Evolutionary conservation across 1,140 invertebrate genomes (phyloP).

Genomic region (Apocrypta bakeri): DNA sequence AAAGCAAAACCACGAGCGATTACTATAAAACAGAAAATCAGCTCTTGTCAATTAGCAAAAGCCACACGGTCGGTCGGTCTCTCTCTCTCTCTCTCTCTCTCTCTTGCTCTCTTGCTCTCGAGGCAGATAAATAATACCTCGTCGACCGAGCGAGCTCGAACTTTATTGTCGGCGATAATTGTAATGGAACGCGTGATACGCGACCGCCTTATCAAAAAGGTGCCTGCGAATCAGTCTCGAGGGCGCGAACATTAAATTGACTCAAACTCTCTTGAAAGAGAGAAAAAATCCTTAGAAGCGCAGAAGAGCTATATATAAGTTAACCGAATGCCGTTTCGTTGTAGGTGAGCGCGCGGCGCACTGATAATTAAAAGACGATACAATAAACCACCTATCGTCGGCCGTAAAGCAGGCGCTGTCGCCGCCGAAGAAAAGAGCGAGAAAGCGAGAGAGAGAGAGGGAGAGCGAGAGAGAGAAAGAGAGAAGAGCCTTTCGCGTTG

Average conservation of each 20-base stretch:
- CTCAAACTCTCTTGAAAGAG: slow-evolving; percentile 7
- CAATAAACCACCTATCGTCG: slow-evolving; percentile 74
- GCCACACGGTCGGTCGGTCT: background rate
- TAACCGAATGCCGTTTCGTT: slow-evolving; percentile 71
- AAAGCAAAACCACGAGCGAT: slow-evolving; percentile 12
- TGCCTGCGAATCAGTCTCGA: slow-evolving; percentile 51
- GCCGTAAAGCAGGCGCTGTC: slow-evolving; percentile 69
- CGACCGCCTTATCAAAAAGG: slow-evolving; percentile 32
- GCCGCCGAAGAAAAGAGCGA: slow-evolving; percentile 9
- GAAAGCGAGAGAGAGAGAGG: background rate
- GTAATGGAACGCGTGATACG: slow-evolving; percentile 48
- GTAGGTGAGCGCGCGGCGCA: slow-evolving; percentile 67
- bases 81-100: background rate
- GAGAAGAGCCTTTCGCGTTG: background rate
- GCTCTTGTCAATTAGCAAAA: slow-evolving; percentile 36
- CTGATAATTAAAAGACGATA: slow-evolving; percentile 76
- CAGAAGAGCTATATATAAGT: slow-evolving; percentile 63
- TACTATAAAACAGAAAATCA: background rate
- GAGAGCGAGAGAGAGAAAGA: background rate
- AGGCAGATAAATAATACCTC: slow-evolving; percentile 41
- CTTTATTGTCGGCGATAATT: slow-evolving; percentile 49
- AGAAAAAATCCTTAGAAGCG: background rate
- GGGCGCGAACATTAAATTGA: slow-evolving; percentile 68
- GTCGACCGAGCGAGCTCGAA: background rate
- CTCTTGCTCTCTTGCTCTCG: background rate